Base-by-base conservation (phyloP, 2,888 invertebrate genomes). In the Lochmaea crataegi region DNA sequence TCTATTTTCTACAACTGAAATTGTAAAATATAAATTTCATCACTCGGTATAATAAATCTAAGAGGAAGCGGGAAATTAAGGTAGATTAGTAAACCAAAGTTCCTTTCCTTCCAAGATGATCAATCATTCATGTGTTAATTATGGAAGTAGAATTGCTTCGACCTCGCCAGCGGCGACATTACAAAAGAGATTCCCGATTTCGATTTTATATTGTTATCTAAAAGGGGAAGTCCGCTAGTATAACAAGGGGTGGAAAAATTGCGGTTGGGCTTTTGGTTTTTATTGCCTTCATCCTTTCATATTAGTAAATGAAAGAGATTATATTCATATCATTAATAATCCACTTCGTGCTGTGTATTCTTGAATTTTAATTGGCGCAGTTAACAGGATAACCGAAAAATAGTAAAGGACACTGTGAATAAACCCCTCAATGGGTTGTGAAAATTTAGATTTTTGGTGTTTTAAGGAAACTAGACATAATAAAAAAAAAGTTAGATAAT, bases 111-210 rank as follows among this genome's bases (percentile, higher is more conserved):
- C 72, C 38, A 12, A 51, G 69, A 75, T 69, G 53, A 77, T 77
- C 75, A 77, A 77, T 77, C 77, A 77, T 75, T 75, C 72, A 77
- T 74, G 63, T 66, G 75, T 75, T 77, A 77, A 77, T 77, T 75
- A 75, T 76, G 66, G 68, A 76, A 76, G 75, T 76, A 71, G 75
- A 69, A 71, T 71, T 45, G 63, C 60, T 48, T 2, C 56, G 61
- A 65, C 69, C 73, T 68, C 72, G 60, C 32, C 60, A 16, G 9
- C 56, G 66, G 42, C 66, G n/a, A 38, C 42, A 53, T 45, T 41
- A 64, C 32, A 32, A 32, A 64, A 51, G 48, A 64, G 26, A 45
- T 51, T 48, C 26, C 32, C 60, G 60, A 60, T 38, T 38, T 60
- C 60, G 60, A 60, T 58, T 58, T 26, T 38, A 7, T 32, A 16